Evolutionary conservation across 2,113 vertebrate species (phyloP).

Genomic region (Tenrec ecaudatus): DNA sequence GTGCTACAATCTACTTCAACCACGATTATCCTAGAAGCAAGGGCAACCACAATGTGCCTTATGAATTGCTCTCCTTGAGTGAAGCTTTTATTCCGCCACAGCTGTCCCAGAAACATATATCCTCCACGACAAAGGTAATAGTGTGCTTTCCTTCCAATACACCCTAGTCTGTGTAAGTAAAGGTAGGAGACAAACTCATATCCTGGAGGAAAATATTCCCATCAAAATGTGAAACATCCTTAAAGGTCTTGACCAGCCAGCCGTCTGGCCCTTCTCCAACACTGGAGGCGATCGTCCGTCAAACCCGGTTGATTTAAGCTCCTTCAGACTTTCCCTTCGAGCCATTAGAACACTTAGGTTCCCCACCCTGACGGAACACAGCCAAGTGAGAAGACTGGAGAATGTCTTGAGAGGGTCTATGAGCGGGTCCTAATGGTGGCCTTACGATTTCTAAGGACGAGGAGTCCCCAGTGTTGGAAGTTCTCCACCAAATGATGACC

Average conservation of each 20-base stretch:
- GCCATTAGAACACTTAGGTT: neutral
- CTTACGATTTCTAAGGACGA: neutral
- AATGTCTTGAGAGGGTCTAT: neutral
- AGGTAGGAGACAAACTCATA: neutral
- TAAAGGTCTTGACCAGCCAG: neutral
- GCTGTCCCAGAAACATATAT: constrained; percentile 12
- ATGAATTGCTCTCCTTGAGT: constrained; percentile 42
- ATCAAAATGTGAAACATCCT: neutral
- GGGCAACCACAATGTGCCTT: neutral
- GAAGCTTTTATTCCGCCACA: neutral
- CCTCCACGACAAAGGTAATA: neutral
- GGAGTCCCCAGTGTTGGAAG: neutral
- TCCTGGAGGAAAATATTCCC: constrained; percentile 12
- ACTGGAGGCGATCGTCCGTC: neutral
- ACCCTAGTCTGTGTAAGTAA: neutral
- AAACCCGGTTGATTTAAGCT: neutral
- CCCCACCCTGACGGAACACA: neutral
- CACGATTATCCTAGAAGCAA: neutral
- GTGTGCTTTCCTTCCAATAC: constrained; percentile 1
- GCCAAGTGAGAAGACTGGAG: neutral
- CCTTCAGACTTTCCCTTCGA: neutral
- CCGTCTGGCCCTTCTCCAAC: neutral
- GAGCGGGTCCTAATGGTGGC: neutral
- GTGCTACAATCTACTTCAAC: constrained; percentile 29
- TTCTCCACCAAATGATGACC: neutral